phyloP scores from a whole-genome alignment of 2,888 invertebrate genomes.

The Epirrhoe tristata region DNA sequence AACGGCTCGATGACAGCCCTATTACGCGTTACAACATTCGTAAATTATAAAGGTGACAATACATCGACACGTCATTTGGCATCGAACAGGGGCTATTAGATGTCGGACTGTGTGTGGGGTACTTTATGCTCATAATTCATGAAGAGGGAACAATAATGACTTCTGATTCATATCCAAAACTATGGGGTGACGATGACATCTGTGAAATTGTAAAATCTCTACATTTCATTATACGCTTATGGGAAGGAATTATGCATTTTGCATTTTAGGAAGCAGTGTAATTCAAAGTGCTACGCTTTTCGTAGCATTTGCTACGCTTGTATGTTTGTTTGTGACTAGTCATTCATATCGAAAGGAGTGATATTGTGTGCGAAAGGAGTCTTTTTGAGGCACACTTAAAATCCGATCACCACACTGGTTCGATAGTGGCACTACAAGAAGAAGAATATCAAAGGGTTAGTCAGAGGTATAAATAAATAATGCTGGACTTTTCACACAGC shows the following conservation, averaged over 20 bases:
- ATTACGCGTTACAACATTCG: constrained; percentile 63
- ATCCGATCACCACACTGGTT: no score
- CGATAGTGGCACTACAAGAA: no score
- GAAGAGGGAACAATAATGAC: constrained; percentile 69
- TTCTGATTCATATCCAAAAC: constrained; percentile 71
- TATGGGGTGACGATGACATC: constrained; percentile 66
- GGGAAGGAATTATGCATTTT: constrained; percentile 4
- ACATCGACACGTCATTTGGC: constrained; percentile 79
- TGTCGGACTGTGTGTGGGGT: constrained; percentile 56
- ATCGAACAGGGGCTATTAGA: constrained; percentile 70
- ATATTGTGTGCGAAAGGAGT: no score
- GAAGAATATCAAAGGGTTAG: no score
- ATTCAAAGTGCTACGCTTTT: constrained; percentile 8
- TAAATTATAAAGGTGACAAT: constrained; percentile 80
- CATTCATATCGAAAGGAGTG: no score
- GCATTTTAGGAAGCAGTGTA: neutral
- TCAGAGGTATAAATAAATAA: no score
- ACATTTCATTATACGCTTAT: constrained; percentile 34
- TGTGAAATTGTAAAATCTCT: constrained; percentile 69
- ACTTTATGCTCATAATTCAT: constrained; percentile 74
- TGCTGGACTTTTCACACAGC: no score
- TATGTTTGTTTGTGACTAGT: neutral
- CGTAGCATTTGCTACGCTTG: constrained; percentile 5
- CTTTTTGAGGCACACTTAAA: no score
- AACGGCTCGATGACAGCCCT: constrained; percentile 43